Conservation (phyloP, 23 tunicate species). For the Styela plicata region DNA sequence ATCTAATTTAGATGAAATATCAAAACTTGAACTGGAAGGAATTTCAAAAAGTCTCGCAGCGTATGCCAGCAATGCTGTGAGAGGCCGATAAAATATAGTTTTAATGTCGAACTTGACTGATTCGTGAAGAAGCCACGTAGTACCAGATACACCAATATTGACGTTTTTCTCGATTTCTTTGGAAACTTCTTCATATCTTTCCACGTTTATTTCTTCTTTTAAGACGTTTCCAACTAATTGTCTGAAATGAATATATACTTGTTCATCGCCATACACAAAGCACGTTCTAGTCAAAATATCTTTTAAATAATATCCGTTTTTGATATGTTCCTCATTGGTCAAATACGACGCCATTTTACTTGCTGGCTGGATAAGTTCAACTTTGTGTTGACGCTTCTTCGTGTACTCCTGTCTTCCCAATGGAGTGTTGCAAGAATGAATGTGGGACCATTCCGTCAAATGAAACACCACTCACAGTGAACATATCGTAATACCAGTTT, state of each 20-base stretch:
- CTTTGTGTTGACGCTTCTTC: background rate
- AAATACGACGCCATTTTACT: slow-evolving; percentile 39
- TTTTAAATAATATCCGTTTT: slow-evolving; percentile 30
- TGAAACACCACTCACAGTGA: slow-evolving; percentile 34
- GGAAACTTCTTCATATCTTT: background rate
- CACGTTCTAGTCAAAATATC: slow-evolving; percentile 43
- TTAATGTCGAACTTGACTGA: background rate
- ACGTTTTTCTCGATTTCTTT: background rate
- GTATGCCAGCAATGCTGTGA: background rate
- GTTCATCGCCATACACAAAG: slow-evolving; percentile 30
- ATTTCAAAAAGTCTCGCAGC: background rate
- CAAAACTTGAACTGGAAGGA: background rate
- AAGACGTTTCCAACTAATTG: background rate
- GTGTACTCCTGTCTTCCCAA: slow-evolving; percentile 40
- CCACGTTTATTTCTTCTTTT: background rate
- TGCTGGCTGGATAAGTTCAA: slow-evolving; percentile 50
- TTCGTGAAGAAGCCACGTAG: background rate
- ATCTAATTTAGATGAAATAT: background rate
- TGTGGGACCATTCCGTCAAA: slow-evolving; percentile 54
- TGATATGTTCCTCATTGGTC: background rate
- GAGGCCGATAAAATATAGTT: background rate
- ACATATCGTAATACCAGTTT: slow-evolving; percentile 49
- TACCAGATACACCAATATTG: background rate
- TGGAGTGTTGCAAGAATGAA: slow-evolving; percentile 43
- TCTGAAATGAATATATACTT: slow-evolving; percentile 12